phyloP scores from a whole-genome alignment of 2,888 invertebrate genomes.

The Dascillus cervinus region DNA sequence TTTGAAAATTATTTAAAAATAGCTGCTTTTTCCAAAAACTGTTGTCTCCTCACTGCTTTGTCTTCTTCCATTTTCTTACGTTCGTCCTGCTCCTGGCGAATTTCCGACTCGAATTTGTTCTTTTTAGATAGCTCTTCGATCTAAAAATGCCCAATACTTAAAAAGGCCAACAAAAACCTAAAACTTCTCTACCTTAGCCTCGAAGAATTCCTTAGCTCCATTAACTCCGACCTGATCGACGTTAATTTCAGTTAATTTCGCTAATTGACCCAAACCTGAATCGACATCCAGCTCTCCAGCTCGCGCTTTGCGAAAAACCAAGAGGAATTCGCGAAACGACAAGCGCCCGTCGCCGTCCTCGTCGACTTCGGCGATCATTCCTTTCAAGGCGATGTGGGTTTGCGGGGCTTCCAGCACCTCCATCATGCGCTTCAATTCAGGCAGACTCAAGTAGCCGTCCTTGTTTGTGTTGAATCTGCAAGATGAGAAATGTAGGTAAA shows the following conservation, averaged over 20 bases:
- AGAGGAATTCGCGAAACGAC: conserved; percentile 81
- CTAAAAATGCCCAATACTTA: conserved; percentile 41
- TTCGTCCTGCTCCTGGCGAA: conserved; percentile 86
- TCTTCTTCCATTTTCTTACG: conserved; percentile 78
- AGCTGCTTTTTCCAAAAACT: conserved; percentile 84
- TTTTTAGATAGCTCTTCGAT: conserved; percentile 77
- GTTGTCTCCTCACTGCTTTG: conserved; percentile 67
- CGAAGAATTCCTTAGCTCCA: conserved; percentile 92
- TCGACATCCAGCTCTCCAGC: conserved; percentile 83
- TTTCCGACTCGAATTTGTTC: conserved; percentile 89
- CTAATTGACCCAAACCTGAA: conserved; percentile 80
- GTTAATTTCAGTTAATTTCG: conserved; percentile 81
- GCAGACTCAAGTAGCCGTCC: conserved; percentile 83
- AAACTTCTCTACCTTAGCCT: conserved; percentile 70
- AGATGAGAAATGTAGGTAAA: no score
- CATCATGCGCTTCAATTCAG: conserved; percentile 94
- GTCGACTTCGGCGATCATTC: conserved; percentile 89
- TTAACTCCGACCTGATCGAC: conserved; percentile 92
- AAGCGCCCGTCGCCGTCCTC: conserved; percentile 80
- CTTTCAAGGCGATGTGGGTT: conserved; percentile 89
- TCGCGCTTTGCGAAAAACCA: conserved; percentile 81
- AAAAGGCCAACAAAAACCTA: no score
- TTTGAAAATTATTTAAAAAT: conserved; percentile 71
- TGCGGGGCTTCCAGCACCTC: conserved; percentile 92
- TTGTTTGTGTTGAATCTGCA: conserved; percentile 82